Percentiles rank a stretch among this genome's conserved stretches.
Conservation (phyloP, 2,888 invertebrate species). For the Nezara viridula region DNA sequence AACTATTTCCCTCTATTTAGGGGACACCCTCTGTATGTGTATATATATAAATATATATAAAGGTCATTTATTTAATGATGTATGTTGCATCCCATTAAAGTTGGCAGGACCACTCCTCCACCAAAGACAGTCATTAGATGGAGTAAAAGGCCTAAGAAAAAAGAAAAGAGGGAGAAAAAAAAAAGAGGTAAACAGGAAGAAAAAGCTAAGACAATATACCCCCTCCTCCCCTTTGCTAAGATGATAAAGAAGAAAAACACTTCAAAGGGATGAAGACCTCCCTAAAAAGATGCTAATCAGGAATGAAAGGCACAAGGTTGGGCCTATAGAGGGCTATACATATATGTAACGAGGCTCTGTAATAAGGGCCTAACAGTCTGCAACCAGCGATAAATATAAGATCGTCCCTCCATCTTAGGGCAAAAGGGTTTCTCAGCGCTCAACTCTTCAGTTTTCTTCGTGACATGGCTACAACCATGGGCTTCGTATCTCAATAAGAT, state of each 20-base stretch:
- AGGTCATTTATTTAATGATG: too few relatives aligned
- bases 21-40: too few relatives aligned
- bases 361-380: neutral
- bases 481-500: neutral
- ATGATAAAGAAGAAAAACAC: conserved; percentile 5
- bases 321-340: conserved; percentile 14
- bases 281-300: conserved; percentile 19
- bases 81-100: neutral
- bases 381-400: neutral
- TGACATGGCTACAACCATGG: neutral
- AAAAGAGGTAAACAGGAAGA: conserved; percentile 23
- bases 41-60: too few relatives aligned
- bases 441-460: neutral
- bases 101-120: neutral
- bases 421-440: neutral
- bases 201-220: neutral
- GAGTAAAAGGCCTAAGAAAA: neutral
- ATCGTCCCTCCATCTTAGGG: neutral
- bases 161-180: neutral
- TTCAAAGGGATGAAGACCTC: conserved; percentile 7
- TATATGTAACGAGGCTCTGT: neutral
- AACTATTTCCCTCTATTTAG: too few relatives aligned
- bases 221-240: neutral
- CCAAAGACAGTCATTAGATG: conserved; percentile 1
- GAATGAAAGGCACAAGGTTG: neutral